phyloP scores from a whole-genome alignment of 2,888 invertebrate genomes.

The Apamea monoglypha region DNA sequence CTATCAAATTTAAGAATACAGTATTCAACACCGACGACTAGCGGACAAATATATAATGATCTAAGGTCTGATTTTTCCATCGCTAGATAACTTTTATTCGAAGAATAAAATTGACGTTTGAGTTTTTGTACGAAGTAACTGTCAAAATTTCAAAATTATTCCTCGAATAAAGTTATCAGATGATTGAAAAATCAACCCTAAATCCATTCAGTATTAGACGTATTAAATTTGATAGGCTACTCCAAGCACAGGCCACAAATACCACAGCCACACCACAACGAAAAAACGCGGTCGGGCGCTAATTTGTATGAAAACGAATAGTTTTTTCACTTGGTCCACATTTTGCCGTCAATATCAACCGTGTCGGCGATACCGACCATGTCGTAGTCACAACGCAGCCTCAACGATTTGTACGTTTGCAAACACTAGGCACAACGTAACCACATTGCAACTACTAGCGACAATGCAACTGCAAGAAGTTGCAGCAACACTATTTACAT shows the following conservation, averaged over 20 bases:
- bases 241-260: constrained; percentile 37
- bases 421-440: neutral
- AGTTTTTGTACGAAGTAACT: too few relatives aligned
- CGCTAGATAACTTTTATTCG: too few relatives aligned
- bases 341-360: neutral
- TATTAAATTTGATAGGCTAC: constrained; percentile 42
- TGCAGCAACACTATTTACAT: neutral
- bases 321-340: neutral
- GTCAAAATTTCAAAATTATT: too few relatives aligned
- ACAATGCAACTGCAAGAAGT: neutral
- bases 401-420: neutral
- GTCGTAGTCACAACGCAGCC: neutral
- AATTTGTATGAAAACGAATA: neutral
- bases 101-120: too few relatives aligned
- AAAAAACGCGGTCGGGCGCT: neutral
- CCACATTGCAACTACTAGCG: neutral
- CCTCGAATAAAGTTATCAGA: too few relatives aligned
- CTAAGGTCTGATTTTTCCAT: too few relatives aligned
- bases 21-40: constrained; percentile 47
- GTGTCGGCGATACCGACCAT: neutral
- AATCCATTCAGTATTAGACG: constrained; percentile 50
- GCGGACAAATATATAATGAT: constrained; percentile 45
- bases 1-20: constrained; percentile 28
- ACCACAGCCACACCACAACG: neutral
- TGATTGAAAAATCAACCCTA: too few relatives aligned